Conservation (phyloP, 1,140 invertebrate genomes). For the Pseudomyrmex cubaensis region DNA sequence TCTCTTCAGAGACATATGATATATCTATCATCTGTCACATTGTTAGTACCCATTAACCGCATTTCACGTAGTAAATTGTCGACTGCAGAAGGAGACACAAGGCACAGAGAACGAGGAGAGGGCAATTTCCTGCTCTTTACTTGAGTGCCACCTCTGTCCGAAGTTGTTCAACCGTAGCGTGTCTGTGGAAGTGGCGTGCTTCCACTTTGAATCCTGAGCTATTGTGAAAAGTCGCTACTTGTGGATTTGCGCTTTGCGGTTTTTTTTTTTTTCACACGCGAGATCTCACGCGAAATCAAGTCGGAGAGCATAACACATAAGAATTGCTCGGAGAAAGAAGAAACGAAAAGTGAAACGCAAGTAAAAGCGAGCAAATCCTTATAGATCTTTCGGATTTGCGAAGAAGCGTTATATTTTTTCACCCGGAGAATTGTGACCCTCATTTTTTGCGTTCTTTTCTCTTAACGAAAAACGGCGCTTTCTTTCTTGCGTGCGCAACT, state of each 20-base stretch:
- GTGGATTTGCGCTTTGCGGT: too few relatives aligned
- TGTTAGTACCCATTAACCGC: neutral
- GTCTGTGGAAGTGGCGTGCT: slow-evolving; percentile 42
- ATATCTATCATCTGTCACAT: neutral
- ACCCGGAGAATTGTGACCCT: too few relatives aligned
- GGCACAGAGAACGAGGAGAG: slow-evolving; percentile 26
- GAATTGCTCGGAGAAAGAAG: neutral
- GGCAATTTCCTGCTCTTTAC: slow-evolving; percentile 77
- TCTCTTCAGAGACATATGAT: neutral
- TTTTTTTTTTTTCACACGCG: too few relatives aligned
- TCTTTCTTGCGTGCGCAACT: neutral
- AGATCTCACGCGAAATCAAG: neutral
- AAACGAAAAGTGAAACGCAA: neutral
- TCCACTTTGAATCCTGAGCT: slow-evolving; percentile 15
- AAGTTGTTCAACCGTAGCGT: slow-evolving; percentile 50
- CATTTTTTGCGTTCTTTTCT: neutral
- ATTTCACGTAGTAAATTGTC: slow-evolving; percentile 57
- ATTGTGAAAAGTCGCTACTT: slow-evolving; percentile 27
- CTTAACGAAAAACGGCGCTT: too few relatives aligned
- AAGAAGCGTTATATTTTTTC: too few relatives aligned
- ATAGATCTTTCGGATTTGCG: too few relatives aligned
- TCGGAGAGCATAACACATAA: neutral
- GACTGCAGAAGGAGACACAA: slow-evolving; percentile 46
- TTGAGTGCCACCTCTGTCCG: slow-evolving; percentile 66
- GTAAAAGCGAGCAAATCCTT: neutral